phyloP scores from a whole-genome alignment of 2,888 invertebrate species.

The Drosophila lacicola region DNA sequence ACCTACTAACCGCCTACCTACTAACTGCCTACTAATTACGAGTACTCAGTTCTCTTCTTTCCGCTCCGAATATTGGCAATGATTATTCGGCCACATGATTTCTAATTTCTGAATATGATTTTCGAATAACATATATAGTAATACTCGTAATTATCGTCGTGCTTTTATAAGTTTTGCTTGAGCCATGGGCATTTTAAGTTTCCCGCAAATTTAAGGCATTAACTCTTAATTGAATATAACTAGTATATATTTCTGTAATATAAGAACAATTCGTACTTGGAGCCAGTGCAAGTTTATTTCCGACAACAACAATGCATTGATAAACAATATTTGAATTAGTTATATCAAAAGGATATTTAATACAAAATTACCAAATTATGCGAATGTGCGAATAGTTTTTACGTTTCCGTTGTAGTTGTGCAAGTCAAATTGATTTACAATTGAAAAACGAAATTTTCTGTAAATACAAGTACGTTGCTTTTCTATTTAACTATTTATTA shows the following conservation, averaged over 20 bases:
- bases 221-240: slow-evolving; percentile 36
- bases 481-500: slow-evolving; percentile 1
- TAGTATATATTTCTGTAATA: slow-evolving; percentile 14
- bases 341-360: slow-evolving; percentile 39
- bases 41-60: not conserved
- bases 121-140: slow-evolving; percentile 30
- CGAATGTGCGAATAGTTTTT: slow-evolving; percentile 62
- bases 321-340: slow-evolving; percentile 37
- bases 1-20: slow-evolving; percentile 12
- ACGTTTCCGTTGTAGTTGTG: slow-evolving; percentile 67
- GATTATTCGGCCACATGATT: slow-evolving; percentile 18
- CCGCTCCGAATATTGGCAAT: slow-evolving; percentile 25
- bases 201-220: slow-evolving; percentile 30
- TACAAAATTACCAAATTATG: slow-evolving; percentile 43
- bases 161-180: slow-evolving; percentile 45
- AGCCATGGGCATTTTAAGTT: slow-evolving; percentile 29
- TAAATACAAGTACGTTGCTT: slow-evolving; percentile 47
- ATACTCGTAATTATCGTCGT: slow-evolving; percentile 30
- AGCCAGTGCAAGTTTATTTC: slow-evolving; percentile 32
- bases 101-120: slow-evolving; percentile 5
- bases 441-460: slow-evolving; percentile 36
- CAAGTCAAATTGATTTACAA: slow-evolving; percentile 58
- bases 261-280: slow-evolving; percentile 25
- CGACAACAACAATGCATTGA: slow-evolving; percentile 57
- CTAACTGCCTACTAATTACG: slow-evolving; percentile 26